phyloP scores from a whole-genome alignment of 2,113 vertebrate genomes.

The Alectura lathami region DNA sequence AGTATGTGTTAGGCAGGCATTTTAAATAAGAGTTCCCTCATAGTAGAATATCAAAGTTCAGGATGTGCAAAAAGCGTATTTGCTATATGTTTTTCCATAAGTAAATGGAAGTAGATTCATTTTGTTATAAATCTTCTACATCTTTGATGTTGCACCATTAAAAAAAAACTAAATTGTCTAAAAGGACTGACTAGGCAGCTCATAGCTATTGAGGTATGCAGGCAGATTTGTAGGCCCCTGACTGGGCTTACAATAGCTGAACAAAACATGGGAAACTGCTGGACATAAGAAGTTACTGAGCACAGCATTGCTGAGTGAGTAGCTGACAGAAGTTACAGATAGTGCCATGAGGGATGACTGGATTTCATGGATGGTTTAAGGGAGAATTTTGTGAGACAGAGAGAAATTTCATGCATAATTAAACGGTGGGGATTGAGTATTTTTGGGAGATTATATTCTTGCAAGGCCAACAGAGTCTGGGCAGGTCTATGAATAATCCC shows the following conservation, averaged over 20 bases:
- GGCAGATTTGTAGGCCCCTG: not conserved
- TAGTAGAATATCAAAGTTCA: not conserved
- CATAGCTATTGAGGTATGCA: not conserved
- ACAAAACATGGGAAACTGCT: not conserved
- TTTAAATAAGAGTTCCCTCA: not conserved
- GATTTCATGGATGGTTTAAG: not conserved
- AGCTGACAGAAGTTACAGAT: not conserved
- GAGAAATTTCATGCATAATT: not conserved
- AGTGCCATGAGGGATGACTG: accelerated
- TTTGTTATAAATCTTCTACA: not conserved
- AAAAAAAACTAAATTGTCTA: not conserved
- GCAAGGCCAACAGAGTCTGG: not conserved
- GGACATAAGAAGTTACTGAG: not conserved
- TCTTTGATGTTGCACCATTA: not conserved
- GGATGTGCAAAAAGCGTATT: not conserved
- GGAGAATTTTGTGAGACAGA: not conserved
- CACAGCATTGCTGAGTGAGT: not conserved
- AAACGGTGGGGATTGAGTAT: not conserved
- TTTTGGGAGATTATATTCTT: not conserved
- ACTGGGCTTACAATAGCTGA: not conserved
- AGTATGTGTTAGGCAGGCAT: not conserved
- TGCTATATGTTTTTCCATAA: not conserved
- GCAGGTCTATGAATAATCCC: not conserved
- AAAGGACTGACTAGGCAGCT: not conserved
- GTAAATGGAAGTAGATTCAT: not conserved